These are phyloP conservation scores for Melanostigma gelatinosum DNA, from an alignment of 2,113 vertebrate genomes.

Conservation along the genomic window DNA sequence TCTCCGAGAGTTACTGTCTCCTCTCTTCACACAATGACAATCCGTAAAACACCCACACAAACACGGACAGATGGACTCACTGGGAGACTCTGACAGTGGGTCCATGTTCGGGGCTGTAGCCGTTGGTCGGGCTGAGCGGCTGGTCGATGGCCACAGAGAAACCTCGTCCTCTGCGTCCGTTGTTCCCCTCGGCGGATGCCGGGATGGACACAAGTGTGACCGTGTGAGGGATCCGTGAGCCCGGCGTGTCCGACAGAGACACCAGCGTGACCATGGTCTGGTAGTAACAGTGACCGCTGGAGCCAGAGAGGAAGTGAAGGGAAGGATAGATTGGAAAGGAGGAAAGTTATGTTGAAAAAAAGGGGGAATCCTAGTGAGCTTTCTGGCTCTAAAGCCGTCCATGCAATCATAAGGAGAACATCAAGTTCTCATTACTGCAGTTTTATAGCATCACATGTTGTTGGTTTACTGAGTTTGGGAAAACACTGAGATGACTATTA, in stretches of 20 bases:
- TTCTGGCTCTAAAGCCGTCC: background rate
- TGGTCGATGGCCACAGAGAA: slow-evolving; percentile 94
- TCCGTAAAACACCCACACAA: background rate
- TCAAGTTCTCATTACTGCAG: slow-evolving; percentile 28
- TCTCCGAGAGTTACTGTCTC: background rate
- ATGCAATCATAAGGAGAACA: background rate
- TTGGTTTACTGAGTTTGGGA: slow-evolving; percentile 19
- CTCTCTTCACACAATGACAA: background rate
- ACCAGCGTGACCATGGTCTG: slow-evolving; percentile 93
- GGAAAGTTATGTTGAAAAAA: background rate
- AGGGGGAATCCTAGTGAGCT: slow-evolving; percentile 8
- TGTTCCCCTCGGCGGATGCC: slow-evolving; percentile 84
- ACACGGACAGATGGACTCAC: slow-evolving; percentile 81
- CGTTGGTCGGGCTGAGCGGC: slow-evolving; percentile 79
- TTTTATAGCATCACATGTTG: slow-evolving; percentile 60
- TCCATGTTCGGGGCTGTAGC: slow-evolving; percentile 85
- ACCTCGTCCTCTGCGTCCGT: slow-evolving; percentile 86
- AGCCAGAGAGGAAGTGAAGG: slow-evolving; percentile 11
- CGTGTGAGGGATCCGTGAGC: slow-evolving; percentile 93
- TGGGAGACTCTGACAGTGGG: slow-evolving; percentile 92
- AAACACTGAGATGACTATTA: slow-evolving; percentile 37
- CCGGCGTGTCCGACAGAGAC: slow-evolving; percentile 89
- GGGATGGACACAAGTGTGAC: slow-evolving; percentile 97
- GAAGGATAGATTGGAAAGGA: background rate
- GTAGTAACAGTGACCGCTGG: slow-evolving; percentile 95